phyloP scores from a whole-genome alignment of 2,113 vertebrate species.

The Ardeotis arabs region DNA sequence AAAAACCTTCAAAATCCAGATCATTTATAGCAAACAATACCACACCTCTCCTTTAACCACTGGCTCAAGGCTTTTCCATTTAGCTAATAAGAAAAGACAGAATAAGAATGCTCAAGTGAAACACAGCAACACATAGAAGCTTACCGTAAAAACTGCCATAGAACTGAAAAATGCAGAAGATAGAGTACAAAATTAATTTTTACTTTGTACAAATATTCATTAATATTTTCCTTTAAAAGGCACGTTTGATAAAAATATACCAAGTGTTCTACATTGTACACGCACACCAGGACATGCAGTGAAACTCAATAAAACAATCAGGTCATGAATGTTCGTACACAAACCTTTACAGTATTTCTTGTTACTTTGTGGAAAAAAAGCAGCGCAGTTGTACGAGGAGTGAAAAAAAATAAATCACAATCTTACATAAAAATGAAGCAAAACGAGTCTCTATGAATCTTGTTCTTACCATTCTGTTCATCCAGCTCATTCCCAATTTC shows the following conservation, averaged over 20 bases:
- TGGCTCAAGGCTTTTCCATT: background rate
- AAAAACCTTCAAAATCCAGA: background rate
- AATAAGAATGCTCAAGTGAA: background rate
- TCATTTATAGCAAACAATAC: background rate
- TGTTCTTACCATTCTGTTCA: conserved; percentile 91
- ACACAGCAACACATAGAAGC: background rate
- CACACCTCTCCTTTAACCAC: rapidly evolving
- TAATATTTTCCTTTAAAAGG: background rate
- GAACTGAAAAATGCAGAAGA: background rate
- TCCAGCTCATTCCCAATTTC: conserved; percentile 97
- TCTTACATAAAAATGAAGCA: background rate
- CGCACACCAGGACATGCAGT: rapidly evolving
- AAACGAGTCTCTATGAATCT: background rate
- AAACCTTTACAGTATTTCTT: background rate
- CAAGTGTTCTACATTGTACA: rapidly evolving
- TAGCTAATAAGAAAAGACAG: background rate
- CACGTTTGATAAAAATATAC: background rate
- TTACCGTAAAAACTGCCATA: background rate
- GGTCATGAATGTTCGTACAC: background rate
- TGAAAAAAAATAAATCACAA: background rate
- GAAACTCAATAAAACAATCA: background rate
- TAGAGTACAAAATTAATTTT: rapidly evolving
- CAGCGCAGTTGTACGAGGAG: background rate
- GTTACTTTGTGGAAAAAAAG: background rate
- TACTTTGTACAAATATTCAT: background rate